These are phyloP conservation scores for Psococerastis gibbosa DNA, from an alignment of 2,888 invertebrate species.

Conservation along the genomic window DNA sequence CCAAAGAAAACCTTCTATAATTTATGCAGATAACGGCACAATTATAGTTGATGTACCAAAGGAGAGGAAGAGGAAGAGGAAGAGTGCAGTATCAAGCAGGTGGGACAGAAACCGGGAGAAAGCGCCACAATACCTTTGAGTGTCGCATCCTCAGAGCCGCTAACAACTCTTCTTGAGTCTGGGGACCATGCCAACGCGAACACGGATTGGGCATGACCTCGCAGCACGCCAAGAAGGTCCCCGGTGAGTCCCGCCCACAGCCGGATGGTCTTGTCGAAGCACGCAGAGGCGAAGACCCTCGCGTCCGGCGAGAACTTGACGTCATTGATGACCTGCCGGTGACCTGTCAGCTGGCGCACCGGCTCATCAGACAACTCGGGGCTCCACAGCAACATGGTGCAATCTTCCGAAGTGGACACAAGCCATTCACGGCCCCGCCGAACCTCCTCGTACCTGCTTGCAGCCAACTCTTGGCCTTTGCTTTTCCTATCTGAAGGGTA, in stretches of 20 bases:
- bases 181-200: conserved; percentile 96
- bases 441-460: conserved; percentile 49
- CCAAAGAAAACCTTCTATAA: no score
- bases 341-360: conserved; percentile 84
- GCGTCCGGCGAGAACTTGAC: conserved; percentile 97
- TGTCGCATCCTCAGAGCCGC: conserved; percentile 95
- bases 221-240: conserved; percentile 45
- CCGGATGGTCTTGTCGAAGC: conserved; percentile 96
- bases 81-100: no score
- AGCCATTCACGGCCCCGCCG: conserved; percentile 51
- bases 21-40: no score
- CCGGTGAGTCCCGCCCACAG: conserved; percentile 87
- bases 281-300: conserved; percentile 83
- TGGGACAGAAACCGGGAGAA: no score
- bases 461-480: no score
- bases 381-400: conserved; percentile 87
- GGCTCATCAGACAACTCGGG: conserved; percentile 77
- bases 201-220: conserved; percentile 96
- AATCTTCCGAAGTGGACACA: conserved; percentile 96
- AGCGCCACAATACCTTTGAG: conserved; percentile 74
- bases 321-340: conserved; percentile 98
- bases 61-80: no score
- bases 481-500: no score
- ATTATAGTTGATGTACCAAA: no score
- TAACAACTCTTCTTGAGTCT: conserved; percentile 85